Conservation (phyloP, 2,797 vertebrate species). For the Sphaeramia orbicularis region DNA sequence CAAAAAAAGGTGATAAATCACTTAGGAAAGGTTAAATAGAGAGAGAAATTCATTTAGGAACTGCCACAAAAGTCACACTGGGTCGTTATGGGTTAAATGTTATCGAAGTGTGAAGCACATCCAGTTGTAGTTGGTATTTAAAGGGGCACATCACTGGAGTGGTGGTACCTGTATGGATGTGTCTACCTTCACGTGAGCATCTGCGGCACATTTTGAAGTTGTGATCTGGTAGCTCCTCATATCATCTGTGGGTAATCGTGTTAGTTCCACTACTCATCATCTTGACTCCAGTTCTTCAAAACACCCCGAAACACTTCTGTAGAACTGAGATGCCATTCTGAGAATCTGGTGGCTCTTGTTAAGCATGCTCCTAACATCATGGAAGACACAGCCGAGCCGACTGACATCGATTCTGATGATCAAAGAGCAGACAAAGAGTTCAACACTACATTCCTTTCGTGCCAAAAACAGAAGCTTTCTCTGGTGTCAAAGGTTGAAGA, state of each 20-base stretch:
- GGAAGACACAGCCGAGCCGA: slow-evolving; percentile 16
- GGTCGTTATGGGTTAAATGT: too few relatives aligned
- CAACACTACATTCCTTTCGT: slow-evolving; percentile 14
- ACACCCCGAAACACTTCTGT: neutral
- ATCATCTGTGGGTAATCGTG: slow-evolving; percentile 17
- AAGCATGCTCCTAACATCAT: slow-evolving; percentile 16
- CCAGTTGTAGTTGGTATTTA: neutral
- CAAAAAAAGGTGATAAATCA: too few relatives aligned
- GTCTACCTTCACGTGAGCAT: neutral
- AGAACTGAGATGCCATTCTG: neutral
- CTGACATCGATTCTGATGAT: slow-evolving; percentile 24
- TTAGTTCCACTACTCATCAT: slow-evolving; percentile 1
- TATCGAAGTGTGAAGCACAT: neutral
- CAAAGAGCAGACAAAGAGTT: slow-evolving; percentile 41
- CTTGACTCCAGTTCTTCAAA: neutral
- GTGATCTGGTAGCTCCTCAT: slow-evolving; percentile 6
- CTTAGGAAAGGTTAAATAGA: too few relatives aligned
- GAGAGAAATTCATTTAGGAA: too few relatives aligned
- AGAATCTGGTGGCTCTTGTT: slow-evolving; percentile 12
- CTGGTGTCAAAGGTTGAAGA: slow-evolving; percentile 19
- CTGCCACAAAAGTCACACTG: too few relatives aligned
- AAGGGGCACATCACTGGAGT: neutral
- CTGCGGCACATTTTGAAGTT: neutral
- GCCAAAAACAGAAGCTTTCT: slow-evolving; percentile 4
- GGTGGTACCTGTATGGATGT: neutral